Evolutionary conservation across 2,797 vertebrate species (phyloP).

Genomic region (Artibeus lituratus): DNA sequence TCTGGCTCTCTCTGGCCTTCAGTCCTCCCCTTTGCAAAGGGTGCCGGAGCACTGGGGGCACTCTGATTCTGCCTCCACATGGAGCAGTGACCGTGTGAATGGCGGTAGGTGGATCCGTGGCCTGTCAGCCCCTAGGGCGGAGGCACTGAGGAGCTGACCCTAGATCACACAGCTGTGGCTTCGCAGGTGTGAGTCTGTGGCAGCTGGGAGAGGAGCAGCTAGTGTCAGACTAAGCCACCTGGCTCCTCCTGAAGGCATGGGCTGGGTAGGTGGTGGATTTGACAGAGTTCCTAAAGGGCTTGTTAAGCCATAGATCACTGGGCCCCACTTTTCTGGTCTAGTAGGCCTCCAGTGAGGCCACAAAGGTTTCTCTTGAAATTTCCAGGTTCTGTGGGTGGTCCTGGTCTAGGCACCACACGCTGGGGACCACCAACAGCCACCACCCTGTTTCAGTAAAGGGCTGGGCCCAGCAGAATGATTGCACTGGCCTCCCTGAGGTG

Average conservation of each 20-base stretch:
- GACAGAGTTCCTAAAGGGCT: too few species aligned
- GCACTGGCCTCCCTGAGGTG: neutral
- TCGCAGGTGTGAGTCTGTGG: neutral
- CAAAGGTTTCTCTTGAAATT: neutral
- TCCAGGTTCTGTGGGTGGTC: neutral
- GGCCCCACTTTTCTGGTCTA: neutral
- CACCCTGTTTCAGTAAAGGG: neutral
- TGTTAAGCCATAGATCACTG: neutral
- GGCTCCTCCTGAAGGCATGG: neutral
- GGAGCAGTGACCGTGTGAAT: neutral
- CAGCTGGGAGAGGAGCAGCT: neutral
- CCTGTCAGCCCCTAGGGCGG: neutral
- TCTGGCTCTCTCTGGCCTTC: neutral
- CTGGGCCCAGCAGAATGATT: neutral
- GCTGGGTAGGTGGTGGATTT: neutral
- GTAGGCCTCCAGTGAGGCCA: neutral
- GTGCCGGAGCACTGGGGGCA: neutral
- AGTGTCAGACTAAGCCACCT: neutral
- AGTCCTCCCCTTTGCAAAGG: neutral
- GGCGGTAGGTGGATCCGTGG: rapidly evolving
- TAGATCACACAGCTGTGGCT: neutral
- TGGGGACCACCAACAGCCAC: neutral
- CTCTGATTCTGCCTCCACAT: neutral
- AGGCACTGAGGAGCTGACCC: neutral
- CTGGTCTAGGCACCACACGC: neutral